A percentile compares a stretch with the other conserved stretches of the same genome.
Conservation (phyloP, 1,140 invertebrate genomes). For the Adoxophyes honmai region DNA sequence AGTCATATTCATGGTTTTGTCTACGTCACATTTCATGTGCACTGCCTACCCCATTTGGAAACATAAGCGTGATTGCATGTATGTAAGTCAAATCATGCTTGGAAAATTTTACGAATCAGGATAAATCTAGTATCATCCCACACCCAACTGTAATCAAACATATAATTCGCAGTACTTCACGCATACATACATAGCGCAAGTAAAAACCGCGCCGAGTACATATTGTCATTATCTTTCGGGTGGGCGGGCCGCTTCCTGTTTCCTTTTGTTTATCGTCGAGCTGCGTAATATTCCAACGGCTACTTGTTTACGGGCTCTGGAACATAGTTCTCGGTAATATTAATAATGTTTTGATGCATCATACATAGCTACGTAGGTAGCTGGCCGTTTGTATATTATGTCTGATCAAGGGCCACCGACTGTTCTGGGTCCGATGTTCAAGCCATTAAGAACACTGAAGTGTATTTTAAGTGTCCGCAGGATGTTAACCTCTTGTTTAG, state of each 20-base stretch:
- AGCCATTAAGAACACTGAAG: neutral
- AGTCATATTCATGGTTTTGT: no score
- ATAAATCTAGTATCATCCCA: no score
- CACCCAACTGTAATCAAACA: no score
- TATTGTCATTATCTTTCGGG: conserved; percentile 1
- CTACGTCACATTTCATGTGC: no score
- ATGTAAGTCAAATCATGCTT: no score
- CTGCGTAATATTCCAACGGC: neutral
- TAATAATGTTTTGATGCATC: conserved; percentile 1
- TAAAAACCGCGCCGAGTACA: no score
- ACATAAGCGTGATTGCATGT: no score
- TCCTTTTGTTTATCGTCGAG: conserved; percentile 1
- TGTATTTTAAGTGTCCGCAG: conserved; percentile 1
- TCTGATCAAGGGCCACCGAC: neutral
- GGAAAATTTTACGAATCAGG: no score
- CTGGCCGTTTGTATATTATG: conserved; percentile 5
- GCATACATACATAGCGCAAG: no score
- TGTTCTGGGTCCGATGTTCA: neutral
- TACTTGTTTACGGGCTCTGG: neutral
- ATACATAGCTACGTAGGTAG: neutral
- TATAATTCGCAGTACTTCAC: no score
- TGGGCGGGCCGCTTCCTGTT: conserved; percentile 2
- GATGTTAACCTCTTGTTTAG: conserved; percentile 6
- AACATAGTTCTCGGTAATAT: conserved; percentile 2
- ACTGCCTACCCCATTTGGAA: no score